These are phyloP conservation scores for Agrotis segetum DNA, from an alignment of 2,888 invertebrate genomes.

Conservation along the genomic window DNA sequence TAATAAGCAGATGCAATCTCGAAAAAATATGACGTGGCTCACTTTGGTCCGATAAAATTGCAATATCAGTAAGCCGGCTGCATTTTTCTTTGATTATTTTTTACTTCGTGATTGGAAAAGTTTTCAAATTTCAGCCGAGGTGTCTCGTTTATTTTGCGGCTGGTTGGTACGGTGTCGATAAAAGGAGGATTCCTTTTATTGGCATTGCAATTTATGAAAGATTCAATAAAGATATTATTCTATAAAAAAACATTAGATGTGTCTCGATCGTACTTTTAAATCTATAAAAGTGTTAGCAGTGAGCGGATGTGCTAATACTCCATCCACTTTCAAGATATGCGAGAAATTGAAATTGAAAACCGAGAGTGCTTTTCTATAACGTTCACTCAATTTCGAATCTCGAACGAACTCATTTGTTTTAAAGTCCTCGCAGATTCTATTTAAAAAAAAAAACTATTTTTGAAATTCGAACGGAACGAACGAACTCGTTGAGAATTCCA, in stretches of 20 bases:
- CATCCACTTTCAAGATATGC: too few species aligned
- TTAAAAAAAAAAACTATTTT: too few species aligned
- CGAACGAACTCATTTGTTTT: too few species aligned
- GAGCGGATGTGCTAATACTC: too few species aligned
- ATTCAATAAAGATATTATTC: not conserved
- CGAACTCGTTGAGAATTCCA: too few species aligned
- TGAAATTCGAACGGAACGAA: too few species aligned
- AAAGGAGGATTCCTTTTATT: not conserved
- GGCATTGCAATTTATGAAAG: not conserved
- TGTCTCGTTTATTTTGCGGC: not conserved
- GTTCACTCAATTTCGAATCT: too few species aligned
- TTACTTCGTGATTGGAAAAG: constrained; percentile 37
- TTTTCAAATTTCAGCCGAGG: constrained; percentile 20
- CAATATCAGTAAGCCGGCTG: constrained; percentile 36
- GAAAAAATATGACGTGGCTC: constrained; percentile 18
- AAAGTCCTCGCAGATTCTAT: too few species aligned
- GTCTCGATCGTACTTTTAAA: not conserved
- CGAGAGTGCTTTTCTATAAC: too few species aligned
- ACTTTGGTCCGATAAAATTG: constrained; percentile 24
- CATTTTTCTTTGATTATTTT: constrained; percentile 20
- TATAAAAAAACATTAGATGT: not conserved
- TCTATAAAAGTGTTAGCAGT: not conserved
- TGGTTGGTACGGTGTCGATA: not conserved
- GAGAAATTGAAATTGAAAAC: too few species aligned
- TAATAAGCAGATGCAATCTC: constrained; percentile 9